Conservation (phyloP, 2,888 invertebrate genomes). For the Rhodophaea formosa region DNA sequence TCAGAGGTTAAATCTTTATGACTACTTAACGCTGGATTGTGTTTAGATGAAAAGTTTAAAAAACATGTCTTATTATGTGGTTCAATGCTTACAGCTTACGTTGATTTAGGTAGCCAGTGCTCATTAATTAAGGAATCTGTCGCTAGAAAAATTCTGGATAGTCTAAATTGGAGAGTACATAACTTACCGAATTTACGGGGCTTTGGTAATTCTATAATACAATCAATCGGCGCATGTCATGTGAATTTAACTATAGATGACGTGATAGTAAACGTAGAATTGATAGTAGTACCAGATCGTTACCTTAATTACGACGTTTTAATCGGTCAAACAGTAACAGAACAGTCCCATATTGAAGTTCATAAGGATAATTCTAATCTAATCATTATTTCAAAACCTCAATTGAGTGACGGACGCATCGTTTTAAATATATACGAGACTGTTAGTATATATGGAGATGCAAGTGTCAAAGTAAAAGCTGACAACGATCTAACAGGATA, state of each 20-base stretch:
- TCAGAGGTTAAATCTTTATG: slow-evolving; percentile 14
- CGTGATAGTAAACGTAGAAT: background rate
- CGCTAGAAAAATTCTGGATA: slow-evolving; percentile 14
- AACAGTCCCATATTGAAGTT: too few species aligned
- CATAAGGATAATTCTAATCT: too few species aligned
- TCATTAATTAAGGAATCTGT: slow-evolving; percentile 18
- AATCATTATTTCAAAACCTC: too few species aligned
- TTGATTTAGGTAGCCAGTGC: slow-evolving; percentile 25
- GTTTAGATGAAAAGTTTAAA: slow-evolving; percentile 20
- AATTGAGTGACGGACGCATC: too few species aligned
- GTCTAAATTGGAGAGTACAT: background rate
- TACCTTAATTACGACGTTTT: slow-evolving; percentile 11
- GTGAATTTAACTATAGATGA: slow-evolving; percentile 12
- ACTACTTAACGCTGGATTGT: background rate
- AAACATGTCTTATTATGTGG: slow-evolving; percentile 20
- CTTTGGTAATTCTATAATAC: slow-evolving; percentile 20
- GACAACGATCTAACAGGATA: background rate
- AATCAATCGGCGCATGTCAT: slow-evolving; percentile 9
- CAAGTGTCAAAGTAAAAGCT: background rate
- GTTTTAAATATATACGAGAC: too few species aligned
- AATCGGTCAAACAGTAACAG: slow-evolving; percentile 19
- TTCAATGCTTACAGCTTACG: slow-evolving; percentile 1
- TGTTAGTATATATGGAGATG: background rate
- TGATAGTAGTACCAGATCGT: slow-evolving; percentile 14
- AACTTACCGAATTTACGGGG: slow-evolving; percentile 21